Evolutionary conservation across 2,113 vertebrate species (phyloP).

Genomic region (Cottus gobio): DNA sequence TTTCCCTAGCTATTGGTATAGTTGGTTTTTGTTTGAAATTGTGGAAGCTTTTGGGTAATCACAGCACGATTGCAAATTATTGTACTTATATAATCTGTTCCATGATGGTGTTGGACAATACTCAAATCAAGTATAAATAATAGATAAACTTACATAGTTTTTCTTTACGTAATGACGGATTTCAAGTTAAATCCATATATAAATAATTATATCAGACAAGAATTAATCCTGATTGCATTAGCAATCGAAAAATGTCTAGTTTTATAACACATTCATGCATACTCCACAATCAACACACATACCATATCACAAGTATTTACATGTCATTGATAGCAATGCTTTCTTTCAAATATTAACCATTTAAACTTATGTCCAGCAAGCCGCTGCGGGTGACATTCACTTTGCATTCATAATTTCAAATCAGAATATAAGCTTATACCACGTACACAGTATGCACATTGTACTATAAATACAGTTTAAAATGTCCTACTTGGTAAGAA

Average conservation of each 20-base stretch:
- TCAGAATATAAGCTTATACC: neutral
- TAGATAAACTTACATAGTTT: neutral
- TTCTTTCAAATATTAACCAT: neutral
- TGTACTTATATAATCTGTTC: neutral
- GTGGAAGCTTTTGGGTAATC: neutral
- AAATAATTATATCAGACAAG: neutral
- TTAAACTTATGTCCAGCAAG: neutral
- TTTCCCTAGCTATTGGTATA: neutral
- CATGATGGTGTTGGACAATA: neutral
- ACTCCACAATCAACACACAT: neutral
- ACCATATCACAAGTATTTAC: neutral
- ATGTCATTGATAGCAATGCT: neutral
- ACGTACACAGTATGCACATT: neutral
- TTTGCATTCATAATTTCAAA: neutral
- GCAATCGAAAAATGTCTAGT: neutral
- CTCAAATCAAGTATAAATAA: neutral
- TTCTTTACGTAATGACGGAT: neutral
- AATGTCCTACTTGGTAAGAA: slow-evolving; percentile 7
- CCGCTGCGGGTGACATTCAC: slow-evolving; percentile 1
- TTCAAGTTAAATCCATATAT: neutral
- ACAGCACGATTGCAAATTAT: neutral
- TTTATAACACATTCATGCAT: neutral
- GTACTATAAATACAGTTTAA: neutral
- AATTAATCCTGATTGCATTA: neutral
- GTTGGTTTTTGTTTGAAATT: neutral